A percentile compares a stretch with the other conserved stretches of the same genome.
These are phyloP conservation scores for Bugula neritina DNA, from an alignment of 2,888 invertebrate genomes.

Conservation along the genomic window DNA sequence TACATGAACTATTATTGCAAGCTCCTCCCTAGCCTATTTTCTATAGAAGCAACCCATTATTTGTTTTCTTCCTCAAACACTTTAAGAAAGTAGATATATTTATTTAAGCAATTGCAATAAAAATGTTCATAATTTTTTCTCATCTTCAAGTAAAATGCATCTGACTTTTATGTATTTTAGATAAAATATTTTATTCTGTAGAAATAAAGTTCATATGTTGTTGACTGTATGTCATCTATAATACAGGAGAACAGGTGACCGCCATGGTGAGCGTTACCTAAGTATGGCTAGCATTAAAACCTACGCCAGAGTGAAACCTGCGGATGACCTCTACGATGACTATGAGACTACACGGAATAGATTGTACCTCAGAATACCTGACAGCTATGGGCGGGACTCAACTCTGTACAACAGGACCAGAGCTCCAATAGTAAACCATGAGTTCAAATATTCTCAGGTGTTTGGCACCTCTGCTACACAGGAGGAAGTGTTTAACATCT, in stretches of 20 bases:
- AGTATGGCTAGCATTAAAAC: conserved; percentile 46
- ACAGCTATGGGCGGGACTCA: conserved; percentile 34
- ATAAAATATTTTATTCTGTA: no score
- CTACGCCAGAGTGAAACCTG: conserved; percentile 43
- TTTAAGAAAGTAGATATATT: no score
- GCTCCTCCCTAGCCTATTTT: no score
- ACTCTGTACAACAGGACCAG: conserved; percentile 32
- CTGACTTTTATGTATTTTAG: no score
- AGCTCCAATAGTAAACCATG: conserved; percentile 38
- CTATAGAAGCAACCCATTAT: no score
- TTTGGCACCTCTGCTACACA: conserved; percentile 38
- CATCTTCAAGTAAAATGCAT: no score
- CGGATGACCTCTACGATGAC: conserved; percentile 37
- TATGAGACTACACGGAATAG: conserved; percentile 35
- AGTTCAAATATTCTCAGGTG: conserved; percentile 43
- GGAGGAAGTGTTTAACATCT: conserved; percentile 41
- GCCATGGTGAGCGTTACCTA: neutral
- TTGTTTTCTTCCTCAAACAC: no score
- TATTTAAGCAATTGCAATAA: no score
- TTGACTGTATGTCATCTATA: neutral
- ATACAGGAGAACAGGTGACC: neutral
- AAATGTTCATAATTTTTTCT: no score
- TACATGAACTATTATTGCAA: no score
- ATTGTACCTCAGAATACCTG: conserved; percentile 38
- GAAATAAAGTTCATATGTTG: no score